Conservation (phyloP, 2,888 invertebrate species). For the Dusona sp. region DNA sequence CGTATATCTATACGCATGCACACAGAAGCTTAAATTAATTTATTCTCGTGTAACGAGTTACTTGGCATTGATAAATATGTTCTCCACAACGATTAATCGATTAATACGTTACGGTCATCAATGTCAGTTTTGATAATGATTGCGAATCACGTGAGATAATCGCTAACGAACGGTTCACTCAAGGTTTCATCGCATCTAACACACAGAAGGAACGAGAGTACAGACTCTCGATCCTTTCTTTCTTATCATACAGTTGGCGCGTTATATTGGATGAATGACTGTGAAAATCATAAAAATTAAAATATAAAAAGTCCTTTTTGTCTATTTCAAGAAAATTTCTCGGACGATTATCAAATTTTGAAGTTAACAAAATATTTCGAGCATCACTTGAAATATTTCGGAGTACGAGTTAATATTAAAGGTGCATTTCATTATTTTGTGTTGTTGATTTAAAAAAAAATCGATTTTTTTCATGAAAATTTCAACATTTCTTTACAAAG, state of each 20-base stretch:
- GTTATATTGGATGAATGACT: neutral
- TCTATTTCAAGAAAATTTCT: too few species aligned
- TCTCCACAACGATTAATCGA: conserved; percentile 42
- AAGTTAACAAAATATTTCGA: too few species aligned
- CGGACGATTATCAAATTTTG: too few species aligned
- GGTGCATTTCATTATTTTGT: too few species aligned
- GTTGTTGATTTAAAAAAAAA: too few species aligned
- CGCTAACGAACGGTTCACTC: neutral
- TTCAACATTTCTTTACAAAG: neutral
- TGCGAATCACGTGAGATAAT: conserved; percentile 15
- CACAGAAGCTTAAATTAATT: conserved; percentile 52
- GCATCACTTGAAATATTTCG: neutral
- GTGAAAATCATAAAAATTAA: neutral
- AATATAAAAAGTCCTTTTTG: too few species aligned
- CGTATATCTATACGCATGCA: conserved; percentile 21
- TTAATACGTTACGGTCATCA: conserved; percentile 1
- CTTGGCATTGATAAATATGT: conserved; percentile 22
- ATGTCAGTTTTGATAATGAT: conserved; percentile 25
- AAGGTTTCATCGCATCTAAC: conserved; percentile 3
- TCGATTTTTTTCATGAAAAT: too few species aligned
- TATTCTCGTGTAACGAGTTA: conserved; percentile 22
- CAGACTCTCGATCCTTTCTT: neutral
- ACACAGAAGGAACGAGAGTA: neutral
- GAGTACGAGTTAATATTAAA: too few species aligned
- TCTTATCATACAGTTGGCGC: neutral